Evolutionary conservation across 2,797 vertebrate genomes (phyloP), one percentile per base, ranked within the genome.

Genomic region (Gallinago nigripennis): DNA sequence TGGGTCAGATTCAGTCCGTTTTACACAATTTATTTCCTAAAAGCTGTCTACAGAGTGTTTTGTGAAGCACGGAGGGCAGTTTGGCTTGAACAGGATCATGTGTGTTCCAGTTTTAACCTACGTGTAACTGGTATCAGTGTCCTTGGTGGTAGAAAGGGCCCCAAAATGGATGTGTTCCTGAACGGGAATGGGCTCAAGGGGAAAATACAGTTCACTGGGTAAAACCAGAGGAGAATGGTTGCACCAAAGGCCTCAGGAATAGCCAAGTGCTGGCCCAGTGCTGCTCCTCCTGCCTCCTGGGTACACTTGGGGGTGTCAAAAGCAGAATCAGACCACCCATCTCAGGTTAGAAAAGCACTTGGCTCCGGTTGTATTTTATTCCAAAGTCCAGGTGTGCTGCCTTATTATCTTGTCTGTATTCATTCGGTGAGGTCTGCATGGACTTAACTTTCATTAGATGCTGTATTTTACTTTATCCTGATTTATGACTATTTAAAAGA

Each of bases 221-320:
- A 16, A 57, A 45, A 64, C 2, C 2, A 0, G 76, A 46, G 57
- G 48, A 66, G 12, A 33, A 15, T 2, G 17, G 6, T 10, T 7
- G 3, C 35, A 25, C 23, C 80, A 90, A 20, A 27, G 31, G 24
- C 16, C 7, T 45, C 12, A 3, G 28, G 17, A 68, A 3, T 13
- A 28, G 3, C 14, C 7, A 30, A 14, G 53, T 18, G 35, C 17
- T 35, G 57, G 24, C 13, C 13, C 68, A 58, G 50, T 17, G 10
- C 14, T 65, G 63, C 23, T 46, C 20, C 64, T 80, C 13, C 54
- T 78, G 30, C 35, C 48, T 35, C 7, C 0, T 25, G 13, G 2
- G 9, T 33, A 0, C 37, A 57, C 39, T 31, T 31, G 48, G 4
- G 1, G 48, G 37, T 31, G 31, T 14, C 2, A 0, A 24, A 13